Evolutionary conservation across 1,140 invertebrate genomes (phyloP), one percentile per base, ranked within the genome.

Genomic region (Zaprionus lachaisei): DNA sequence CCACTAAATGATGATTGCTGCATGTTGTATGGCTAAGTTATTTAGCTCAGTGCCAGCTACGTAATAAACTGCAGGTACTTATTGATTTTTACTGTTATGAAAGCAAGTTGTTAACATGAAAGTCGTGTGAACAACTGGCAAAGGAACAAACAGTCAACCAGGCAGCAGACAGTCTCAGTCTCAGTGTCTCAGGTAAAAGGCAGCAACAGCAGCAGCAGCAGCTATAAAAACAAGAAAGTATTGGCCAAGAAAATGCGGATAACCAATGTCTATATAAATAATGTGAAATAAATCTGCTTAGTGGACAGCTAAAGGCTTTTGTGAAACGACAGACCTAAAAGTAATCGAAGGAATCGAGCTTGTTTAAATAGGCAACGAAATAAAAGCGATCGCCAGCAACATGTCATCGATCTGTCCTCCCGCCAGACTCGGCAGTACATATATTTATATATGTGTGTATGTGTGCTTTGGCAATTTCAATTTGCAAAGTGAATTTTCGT

Each of bases 61-160:
- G 79, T 87, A 87, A 86, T 86, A 86, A 80, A 82, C 84, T 62
- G 49, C 77, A 65, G 83, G 83, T 89, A 89, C 83, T 89, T 87
- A 87, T 87, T 87, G 83, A 87, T 87, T 89, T 87, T 87, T 87
- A 87, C 83, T 89, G 83, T 87, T 87, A 87, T 61, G 44, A 79
- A 58, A 89, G 72, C 84, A 64, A 81, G 84, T 89, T 87, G 84
- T 79, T 89, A 89, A 87, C 83, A 87, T 87, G 83, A 87, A 87
- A 87, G 83, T 87, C 83, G 83, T 87, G 83, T 87, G 83, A 87
- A 87, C 74, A 72, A 87, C 84, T 81, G 77, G 63, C 80, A 75
- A 72, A 77, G 31, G 28, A 60, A 24, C 54, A 82, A 49, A 72
- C 72, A 76, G 49, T 22, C 31, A 15, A 47, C 15, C 57, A 34